Conservation (phyloP, 2,888 invertebrate species). For the Archips crataeganus region DNA sequence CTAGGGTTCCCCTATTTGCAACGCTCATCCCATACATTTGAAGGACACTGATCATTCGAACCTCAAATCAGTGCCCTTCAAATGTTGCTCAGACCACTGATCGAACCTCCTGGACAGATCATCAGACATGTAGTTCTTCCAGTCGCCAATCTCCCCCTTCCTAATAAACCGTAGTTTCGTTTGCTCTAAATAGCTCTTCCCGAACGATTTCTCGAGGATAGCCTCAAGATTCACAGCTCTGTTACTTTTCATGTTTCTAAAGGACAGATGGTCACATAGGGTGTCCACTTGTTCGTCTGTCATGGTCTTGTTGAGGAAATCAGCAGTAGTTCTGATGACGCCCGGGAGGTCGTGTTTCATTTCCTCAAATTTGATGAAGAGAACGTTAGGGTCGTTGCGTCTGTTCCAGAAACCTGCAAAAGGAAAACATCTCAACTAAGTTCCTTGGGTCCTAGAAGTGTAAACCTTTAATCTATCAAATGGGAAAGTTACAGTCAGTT, state of each 20-base stretch:
- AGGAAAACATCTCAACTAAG: not conserved
- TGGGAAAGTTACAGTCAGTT: too few relatives aligned
- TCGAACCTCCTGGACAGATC: slow-evolving; percentile 90
- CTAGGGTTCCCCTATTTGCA: too few relatives aligned
- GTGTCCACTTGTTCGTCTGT: slow-evolving; percentile 88
- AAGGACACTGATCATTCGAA: slow-evolving; percentile 76
- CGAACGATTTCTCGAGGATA: slow-evolving; percentile 84
- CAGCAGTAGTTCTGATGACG: slow-evolving; percentile 89
- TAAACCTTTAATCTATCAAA: too few relatives aligned
- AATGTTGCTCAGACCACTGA: slow-evolving; percentile 88
- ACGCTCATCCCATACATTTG: not conserved
- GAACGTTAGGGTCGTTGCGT: slow-evolving; percentile 89
- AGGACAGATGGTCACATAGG: slow-evolving; percentile 91
- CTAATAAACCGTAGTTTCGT: slow-evolving; percentile 88
- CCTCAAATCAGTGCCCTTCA: slow-evolving; percentile 86
- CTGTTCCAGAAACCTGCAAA: slow-evolving; percentile 88
- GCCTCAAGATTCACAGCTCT: slow-evolving; percentile 91
- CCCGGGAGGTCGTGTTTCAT: slow-evolving; percentile 90
- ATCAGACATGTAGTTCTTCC: slow-evolving; percentile 91
- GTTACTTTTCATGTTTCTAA: slow-evolving; percentile 93
- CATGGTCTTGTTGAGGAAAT: slow-evolving; percentile 89
- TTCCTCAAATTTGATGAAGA: slow-evolving; percentile 93
- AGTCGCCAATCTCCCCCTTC: slow-evolving; percentile 92
- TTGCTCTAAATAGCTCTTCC: slow-evolving; percentile 76
- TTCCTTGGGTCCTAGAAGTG: too few relatives aligned